These are phyloP conservation scores for Lytechinus pictus DNA, from an alignment of 35 echinoderm and acorn worm species.

Conservation along the genomic window DNA sequence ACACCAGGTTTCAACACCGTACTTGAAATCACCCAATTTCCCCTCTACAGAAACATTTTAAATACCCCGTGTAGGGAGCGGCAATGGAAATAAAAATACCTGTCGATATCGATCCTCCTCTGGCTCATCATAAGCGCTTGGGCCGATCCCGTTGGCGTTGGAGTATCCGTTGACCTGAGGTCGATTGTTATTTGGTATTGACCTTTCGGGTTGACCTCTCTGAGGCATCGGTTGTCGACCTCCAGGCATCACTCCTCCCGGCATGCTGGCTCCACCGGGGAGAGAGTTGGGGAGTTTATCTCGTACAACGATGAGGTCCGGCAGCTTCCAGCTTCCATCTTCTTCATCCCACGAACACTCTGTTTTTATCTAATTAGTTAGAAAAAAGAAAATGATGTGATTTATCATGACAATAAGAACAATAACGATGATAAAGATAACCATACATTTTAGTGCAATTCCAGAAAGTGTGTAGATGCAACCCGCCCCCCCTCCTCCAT, in stretches of 20 bases:
- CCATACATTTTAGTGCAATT: too few relatives aligned
- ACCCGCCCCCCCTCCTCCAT: background rate
- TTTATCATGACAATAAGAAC: too few relatives aligned
- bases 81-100: conserved; percentile 47
- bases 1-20: too few relatives aligned
- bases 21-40: too few relatives aligned
- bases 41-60: too few relatives aligned
- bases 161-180: conserved; percentile 61
- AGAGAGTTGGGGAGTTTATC: conserved; percentile 73
- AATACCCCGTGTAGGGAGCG: background rate
- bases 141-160: conserved; percentile 52
- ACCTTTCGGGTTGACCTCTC: conserved; percentile 58
- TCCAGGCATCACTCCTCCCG: conserved; percentile 76
- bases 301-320: conserved; percentile 75
- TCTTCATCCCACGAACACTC: conserved; percentile 95
- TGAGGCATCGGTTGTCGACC: conserved; percentile 73
- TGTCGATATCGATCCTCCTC: conserved; percentile 90
- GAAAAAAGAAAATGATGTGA: background rate
- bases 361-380: conserved; percentile 61
- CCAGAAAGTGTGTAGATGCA: too few relatives aligned
- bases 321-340: conserved; percentile 80
- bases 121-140: conserved; percentile 54
- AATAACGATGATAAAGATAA: too few relatives aligned
- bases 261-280: conserved; percentile 35
- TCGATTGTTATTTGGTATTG: background rate